A percentile compares a stretch with the other conserved stretches of the same genome.
phyloP scores from a whole-genome alignment of 2,888 invertebrate species.

The Arctia plantaginis region DNA sequence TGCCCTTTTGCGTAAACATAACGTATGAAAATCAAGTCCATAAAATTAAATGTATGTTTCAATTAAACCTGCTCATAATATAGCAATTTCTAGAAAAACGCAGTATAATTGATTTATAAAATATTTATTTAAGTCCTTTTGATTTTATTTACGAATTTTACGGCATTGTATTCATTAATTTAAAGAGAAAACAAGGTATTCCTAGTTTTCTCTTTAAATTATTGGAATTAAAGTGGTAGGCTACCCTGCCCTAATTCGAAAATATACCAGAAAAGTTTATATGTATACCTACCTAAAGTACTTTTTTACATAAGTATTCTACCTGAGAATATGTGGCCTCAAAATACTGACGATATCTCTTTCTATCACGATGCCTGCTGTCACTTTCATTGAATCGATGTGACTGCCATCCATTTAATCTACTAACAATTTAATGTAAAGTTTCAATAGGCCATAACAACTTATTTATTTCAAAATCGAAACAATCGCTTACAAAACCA shows the following conservation, averaged over 20 bases:
- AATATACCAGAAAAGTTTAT: not conserved
- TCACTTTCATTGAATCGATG: not conserved
- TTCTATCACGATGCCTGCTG: not conserved
- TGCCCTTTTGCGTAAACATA: too few relatives aligned
- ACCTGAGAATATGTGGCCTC: not conserved
- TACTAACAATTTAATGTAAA: not conserved
- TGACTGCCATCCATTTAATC: not conserved
- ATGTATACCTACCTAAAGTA: not conserved
- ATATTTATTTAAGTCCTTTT: not conserved
- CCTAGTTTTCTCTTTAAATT: not conserved
- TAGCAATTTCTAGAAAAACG: not conserved
- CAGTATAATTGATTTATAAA: not conserved
- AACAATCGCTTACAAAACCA: not conserved
- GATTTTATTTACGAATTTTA: not conserved
- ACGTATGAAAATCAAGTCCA: not conserved
- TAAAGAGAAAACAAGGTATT: not conserved
- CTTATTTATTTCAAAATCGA: not conserved
- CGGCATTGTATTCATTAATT: too few relatives aligned
- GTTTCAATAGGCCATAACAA: constrained; percentile 5
- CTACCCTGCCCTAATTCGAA: not conserved
- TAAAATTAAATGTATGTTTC: not conserved
- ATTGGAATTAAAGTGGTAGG: not conserved
- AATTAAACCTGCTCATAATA: not conserved
- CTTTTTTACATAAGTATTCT: not conserved
- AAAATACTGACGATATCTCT: not conserved